Evolutionary conservation across 2,888 invertebrate genomes (phyloP), one percentile per base, ranked within the genome.

Genomic region (Andrena praecox): DNA sequence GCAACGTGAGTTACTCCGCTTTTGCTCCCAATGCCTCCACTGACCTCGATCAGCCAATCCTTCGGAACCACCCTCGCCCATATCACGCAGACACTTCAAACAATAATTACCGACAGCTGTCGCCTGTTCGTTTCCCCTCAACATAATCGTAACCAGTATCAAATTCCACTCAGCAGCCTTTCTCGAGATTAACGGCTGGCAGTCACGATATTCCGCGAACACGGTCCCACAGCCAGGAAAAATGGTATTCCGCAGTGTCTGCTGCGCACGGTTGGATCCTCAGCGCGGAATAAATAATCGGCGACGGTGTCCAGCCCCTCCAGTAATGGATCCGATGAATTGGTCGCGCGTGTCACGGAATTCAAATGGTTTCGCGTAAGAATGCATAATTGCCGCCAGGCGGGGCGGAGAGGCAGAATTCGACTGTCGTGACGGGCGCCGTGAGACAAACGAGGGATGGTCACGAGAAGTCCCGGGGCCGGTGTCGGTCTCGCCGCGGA

Each of bases 361-460:
- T 64, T 56, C 35, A 42, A 42, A 42, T 50, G 56, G n/a, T 77
- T 62, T 48, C 66, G 20, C 35, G 56, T 48, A 77, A 72, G 74
- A 70, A 70, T 60, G 50, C 71, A 59, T 79, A 80, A 82, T 82
- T 72, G 79, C 35, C 42, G 56, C 0, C 2, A 20, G 12, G 20
- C 59, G 56, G 72, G 66, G 52, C 0, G 29, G 66, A 20, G 50
- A 16, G 62, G 24, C 16, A 6, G 31, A 24, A 31, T 12, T 52
- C 42, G 52, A 71, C 42, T 67, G 33, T 73, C 56, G 77, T 35
- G 83, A 68, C 77, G 67, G 63, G 59, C 56, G 54, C 62, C 63
- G 62, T 63, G 67, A 85, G 86, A 86, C 85, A 86, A 86, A 86
- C 81, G 86, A 77, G 74, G 79, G 56, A 77, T 35, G 77, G 83